phyloP scores from a whole-genome alignment of 1,140 invertebrate genomes.

The Eurytemora carolleeae region DNA sequence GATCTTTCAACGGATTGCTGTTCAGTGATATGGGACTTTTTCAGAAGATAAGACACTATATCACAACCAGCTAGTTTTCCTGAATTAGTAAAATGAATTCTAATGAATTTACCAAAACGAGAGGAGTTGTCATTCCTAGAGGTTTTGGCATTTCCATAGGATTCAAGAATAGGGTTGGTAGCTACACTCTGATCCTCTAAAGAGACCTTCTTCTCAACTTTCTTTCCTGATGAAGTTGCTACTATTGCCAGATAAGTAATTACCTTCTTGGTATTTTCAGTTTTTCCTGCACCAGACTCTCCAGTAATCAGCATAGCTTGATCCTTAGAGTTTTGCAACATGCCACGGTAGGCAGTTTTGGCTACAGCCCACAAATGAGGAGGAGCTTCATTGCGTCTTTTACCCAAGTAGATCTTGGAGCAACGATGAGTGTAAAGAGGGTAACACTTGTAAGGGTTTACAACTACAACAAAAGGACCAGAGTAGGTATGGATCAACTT shows the following conservation, averaged over 20 bases:
- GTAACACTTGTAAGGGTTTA: conserved; percentile 97
- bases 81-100: conserved; percentile 96
- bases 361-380: conserved; percentile 99
- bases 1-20: conserved; percentile 90
- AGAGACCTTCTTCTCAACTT: conserved; percentile 27
- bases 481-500: conserved; percentile 70
- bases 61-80: conserved; percentile 99
- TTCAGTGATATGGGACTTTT: conserved; percentile 99
- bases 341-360: conserved; percentile 98
- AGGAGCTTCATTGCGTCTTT: too few species aligned
- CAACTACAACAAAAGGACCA: conserved; percentile 97
- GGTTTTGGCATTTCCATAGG: conserved; percentile 94
- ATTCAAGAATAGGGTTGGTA: conserved; percentile 95
- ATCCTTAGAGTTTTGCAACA: conserved; percentile 62
- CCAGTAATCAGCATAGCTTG: too few species aligned
- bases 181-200: conserved; percentile 95
- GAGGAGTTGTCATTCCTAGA: too few species aligned
- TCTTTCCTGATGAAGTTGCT: conserved; percentile 51
- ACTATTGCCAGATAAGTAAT: too few species aligned
- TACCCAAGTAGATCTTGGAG: conserved; percentile 91
- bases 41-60: too few species aligned
- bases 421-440: conserved; percentile 94
- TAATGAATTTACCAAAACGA: conserved; percentile 99
- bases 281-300: too few species aligned
- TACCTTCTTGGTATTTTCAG: too few species aligned